Conservation (phyloP, 2,888 invertebrate genomes). For the Helobdella robusta region DNA sequence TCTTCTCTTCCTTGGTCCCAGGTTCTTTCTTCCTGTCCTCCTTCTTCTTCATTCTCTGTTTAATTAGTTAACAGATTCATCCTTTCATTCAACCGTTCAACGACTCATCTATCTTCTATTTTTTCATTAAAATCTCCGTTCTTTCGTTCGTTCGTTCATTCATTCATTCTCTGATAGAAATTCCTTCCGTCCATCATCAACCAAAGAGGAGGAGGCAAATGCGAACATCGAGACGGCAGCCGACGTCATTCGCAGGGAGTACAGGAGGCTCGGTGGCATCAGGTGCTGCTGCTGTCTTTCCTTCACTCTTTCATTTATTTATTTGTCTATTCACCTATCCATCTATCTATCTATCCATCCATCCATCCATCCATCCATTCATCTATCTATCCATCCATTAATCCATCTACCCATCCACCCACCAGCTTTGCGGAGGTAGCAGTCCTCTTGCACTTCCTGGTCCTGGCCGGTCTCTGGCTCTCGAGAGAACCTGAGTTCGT, state of each 20-base stretch:
- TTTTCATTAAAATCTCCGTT: too few species aligned
- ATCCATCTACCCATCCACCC: too few species aligned
- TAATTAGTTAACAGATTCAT: too few species aligned
- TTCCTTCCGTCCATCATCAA: background rate
- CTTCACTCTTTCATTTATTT: background rate
- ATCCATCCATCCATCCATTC: too few species aligned
- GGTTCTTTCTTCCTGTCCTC: slow-evolving; percentile 18
- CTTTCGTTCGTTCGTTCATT: too few species aligned
- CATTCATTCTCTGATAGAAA: too few species aligned
- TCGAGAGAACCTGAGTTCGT: slow-evolving; percentile 30
- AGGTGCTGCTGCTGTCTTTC: slow-evolving; percentile 33
- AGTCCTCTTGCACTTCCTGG: slow-evolving; percentile 29
- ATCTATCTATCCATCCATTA: too few species aligned
- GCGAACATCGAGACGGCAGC: slow-evolving; percentile 33
- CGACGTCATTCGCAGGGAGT: slow-evolving; percentile 37
- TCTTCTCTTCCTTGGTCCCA: slow-evolving; percentile 38
- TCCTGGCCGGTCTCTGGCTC: slow-evolving; percentile 29
- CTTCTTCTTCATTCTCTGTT: too few species aligned
- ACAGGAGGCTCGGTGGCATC: slow-evolving; percentile 40
- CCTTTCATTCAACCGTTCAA: too few species aligned
- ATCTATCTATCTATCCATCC: too few species aligned
- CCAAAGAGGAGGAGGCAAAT: slow-evolving; percentile 14
- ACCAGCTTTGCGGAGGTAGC: slow-evolving; percentile 30
- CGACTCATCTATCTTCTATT: too few species aligned
- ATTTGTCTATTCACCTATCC: too few species aligned